These are phyloP conservation scores for Sarcophaga subvicina DNA, from an alignment of 2,888 invertebrate species.

Conservation along the genomic window DNA sequence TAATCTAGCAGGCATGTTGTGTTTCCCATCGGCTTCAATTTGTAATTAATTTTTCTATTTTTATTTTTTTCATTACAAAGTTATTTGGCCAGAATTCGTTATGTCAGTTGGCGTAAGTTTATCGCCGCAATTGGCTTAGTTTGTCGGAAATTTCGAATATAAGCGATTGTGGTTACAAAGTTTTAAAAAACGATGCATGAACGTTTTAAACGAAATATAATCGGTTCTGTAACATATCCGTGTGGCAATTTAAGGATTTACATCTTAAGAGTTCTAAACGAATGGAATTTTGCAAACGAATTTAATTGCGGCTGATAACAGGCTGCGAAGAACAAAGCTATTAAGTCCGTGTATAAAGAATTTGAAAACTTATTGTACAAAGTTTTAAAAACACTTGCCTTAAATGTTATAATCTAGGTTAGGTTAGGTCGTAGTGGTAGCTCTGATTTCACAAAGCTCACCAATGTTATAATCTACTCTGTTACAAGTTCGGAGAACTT, in stretches of 20 bases:
- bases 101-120: not conserved
- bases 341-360: too few species aligned
- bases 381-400: too few species aligned
- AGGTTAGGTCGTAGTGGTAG: too few species aligned
- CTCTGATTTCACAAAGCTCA: too few species aligned
- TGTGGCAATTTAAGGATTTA: not conserved
- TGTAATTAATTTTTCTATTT: not conserved
- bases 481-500: too few species aligned
- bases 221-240: not conserved
- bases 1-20: conserved; percentile 10
- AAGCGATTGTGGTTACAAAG: not conserved
- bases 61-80: not conserved
- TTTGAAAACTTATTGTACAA: too few species aligned
- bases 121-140: not conserved
- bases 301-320: conserved; percentile 47
- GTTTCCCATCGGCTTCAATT: conserved; percentile 15
- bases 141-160: not conserved
- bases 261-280: not conserved
- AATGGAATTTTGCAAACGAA: conserved; percentile 15
- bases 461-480: too few species aligned
- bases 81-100: too few species aligned
- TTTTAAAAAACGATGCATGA: conserved; percentile 29
- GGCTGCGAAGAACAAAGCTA: too few species aligned
- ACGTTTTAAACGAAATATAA: conserved; percentile 7
- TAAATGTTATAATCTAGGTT: too few species aligned